A percentile compares a stretch with the other conserved stretches of the same genome.
Evolutionary conservation across 2,113 vertebrate species (phyloP).

Genomic region (Steatornis caripensis): DNA sequence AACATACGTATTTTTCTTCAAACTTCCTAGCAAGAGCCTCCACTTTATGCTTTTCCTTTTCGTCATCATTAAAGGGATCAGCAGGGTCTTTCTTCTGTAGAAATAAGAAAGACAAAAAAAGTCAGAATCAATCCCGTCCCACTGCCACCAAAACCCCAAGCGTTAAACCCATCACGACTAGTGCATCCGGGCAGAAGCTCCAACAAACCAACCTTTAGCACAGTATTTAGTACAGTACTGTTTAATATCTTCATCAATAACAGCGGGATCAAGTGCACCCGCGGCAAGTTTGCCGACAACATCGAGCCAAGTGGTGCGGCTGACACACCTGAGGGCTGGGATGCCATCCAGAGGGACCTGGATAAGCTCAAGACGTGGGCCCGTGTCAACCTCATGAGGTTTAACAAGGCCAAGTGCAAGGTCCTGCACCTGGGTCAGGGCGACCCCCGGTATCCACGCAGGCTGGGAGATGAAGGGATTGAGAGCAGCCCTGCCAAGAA

Average conservation of each 20-base stretch:
- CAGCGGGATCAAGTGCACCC: background rate
- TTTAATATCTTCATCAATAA: background rate
- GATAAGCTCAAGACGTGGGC: background rate
- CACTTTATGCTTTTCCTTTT: conserved; percentile 77
- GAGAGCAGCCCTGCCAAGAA: background rate
- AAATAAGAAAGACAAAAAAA: background rate
- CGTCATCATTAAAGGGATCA: conserved; percentile 74
- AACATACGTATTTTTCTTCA: conserved; percentile 90
- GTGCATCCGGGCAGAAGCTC: background rate
- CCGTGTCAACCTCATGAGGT: accelerated
- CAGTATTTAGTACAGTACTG: background rate
- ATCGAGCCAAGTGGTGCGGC: accelerated
- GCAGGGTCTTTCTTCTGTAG: conserved; percentile 67
- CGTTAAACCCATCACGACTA: background rate
- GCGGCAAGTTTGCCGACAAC: background rate
- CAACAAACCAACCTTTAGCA: background rate
- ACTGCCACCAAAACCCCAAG: background rate
- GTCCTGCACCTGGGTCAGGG: background rate
- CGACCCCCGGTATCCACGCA: background rate
- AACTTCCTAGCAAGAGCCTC: conserved; percentile 80
- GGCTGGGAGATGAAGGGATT: background rate
- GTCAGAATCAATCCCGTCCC: background rate
- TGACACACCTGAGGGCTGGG: background rate
- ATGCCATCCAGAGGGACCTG: background rate
- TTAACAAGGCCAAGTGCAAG: background rate